Evolutionary conservation across 2,888 invertebrate genomes (phyloP).

Genomic region (Dendrolimus houi): DNA sequence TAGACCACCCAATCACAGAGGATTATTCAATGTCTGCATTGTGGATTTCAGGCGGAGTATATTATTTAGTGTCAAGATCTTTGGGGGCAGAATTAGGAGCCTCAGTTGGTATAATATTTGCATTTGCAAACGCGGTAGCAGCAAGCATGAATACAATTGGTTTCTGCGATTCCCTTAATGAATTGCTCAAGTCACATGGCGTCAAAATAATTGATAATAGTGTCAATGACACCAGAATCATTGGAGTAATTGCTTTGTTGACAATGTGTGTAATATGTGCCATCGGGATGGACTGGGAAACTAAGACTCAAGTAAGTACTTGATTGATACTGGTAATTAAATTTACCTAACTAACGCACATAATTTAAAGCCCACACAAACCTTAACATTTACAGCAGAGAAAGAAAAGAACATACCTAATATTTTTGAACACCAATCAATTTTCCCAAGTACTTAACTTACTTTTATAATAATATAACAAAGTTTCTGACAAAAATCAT

Average conservation of each 20-base stretch:
- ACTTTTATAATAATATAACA: too few species aligned
- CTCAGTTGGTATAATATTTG: constrained; percentile 96
- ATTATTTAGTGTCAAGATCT: constrained; percentile 96
- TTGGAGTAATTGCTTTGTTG: constrained; percentile 85
- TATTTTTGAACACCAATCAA: too few species aligned
- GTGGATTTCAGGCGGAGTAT: constrained; percentile 84
- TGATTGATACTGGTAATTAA: too few species aligned
- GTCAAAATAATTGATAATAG: constrained; percentile 82
- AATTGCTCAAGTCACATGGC: constrained; percentile 78
- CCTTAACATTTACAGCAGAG: too few species aligned
- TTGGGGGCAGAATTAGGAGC: constrained; percentile 98
- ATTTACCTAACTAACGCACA: too few species aligned
- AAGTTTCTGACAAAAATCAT: too few species aligned
- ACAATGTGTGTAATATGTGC: constrained; percentile 91
- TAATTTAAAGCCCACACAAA: too few species aligned
- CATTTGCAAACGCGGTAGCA: constrained; percentile 96
- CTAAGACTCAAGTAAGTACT: constrained; percentile 82
- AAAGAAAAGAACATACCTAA: too few species aligned
- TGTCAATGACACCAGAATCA: constrained; percentile 87
- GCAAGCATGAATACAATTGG: constrained; percentile 98
- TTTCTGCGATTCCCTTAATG: constrained; percentile 94
- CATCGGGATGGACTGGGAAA: constrained; percentile 97
- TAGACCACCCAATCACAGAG: too few species aligned
- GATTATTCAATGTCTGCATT: too few species aligned
- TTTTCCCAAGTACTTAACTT: too few species aligned